Evolutionary conservation across 2,797 vertebrate genomes (phyloP).

Genomic region (Neomorphus geoffroyi): DNA sequence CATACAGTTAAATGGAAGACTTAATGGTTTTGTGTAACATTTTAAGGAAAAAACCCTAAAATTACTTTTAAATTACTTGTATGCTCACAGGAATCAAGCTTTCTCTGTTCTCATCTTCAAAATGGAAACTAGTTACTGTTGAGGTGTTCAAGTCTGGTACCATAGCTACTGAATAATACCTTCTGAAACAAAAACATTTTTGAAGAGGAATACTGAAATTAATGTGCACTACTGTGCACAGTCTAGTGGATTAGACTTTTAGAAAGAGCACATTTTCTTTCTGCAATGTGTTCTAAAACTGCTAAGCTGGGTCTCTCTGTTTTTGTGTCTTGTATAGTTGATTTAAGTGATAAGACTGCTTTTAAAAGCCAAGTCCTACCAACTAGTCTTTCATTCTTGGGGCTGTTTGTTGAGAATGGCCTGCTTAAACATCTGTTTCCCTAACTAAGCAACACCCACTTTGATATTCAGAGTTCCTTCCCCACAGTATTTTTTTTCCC

Average conservation of each 20-base stretch:
- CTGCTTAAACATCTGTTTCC: slow-evolving; percentile 18
- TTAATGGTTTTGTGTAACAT: background rate
- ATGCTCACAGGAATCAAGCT: background rate
- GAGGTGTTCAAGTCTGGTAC: background rate
- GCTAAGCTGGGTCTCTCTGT: background rate
- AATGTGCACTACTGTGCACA: background rate
- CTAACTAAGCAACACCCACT: background rate
- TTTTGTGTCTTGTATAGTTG: background rate
- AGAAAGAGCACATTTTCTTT: background rate
- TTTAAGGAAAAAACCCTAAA: background rate
- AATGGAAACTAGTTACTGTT: background rate
- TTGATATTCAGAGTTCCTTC: slow-evolving; percentile 20
- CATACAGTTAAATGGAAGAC: background rate
- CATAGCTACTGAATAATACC: background rate
- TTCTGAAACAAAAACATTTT: background rate
- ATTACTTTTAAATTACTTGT: background rate
- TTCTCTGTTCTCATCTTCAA: background rate
- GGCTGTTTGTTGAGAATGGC: background rate
- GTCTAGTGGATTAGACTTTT: background rate
- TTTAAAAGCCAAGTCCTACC: background rate
- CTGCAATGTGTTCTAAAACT: background rate
- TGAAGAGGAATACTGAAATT: background rate
- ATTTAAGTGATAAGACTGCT: background rate
- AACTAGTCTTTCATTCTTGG: background rate
- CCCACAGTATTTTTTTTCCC: background rate